Conservation (phyloP, 2,113 vertebrate species). For the Oceanites oceanicus region DNA sequence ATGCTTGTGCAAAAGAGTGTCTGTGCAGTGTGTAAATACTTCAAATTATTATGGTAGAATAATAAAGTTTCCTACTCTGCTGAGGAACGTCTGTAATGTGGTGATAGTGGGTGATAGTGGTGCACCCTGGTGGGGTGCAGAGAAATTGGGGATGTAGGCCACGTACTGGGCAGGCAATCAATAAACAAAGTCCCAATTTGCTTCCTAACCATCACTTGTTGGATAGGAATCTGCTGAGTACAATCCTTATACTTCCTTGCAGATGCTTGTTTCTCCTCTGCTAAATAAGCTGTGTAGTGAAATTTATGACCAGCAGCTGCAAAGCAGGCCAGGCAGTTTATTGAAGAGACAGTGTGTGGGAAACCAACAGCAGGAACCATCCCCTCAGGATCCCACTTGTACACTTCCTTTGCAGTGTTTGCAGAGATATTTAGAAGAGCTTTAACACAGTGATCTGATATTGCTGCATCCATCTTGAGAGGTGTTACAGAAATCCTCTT, state of each 20-base stretch:
- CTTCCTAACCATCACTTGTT: not conserved
- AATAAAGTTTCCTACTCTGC: constrained; percentile 84
- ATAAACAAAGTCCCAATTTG: not conserved
- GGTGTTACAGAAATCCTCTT: not conserved
- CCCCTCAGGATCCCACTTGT: not conserved
- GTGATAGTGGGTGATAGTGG: constrained; percentile 84
- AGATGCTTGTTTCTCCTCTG: not conserved
- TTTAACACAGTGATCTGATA: not conserved
- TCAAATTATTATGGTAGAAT: constrained; percentile 92
- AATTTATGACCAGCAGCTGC: not conserved
- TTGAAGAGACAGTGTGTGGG: not conserved
- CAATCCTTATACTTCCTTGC: not conserved
- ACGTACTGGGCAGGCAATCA: rapidly evolving
- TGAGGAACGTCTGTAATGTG: constrained; percentile 82
- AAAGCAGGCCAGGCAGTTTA: not conserved
- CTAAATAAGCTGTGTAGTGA: not conserved
- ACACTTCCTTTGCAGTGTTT: not conserved
- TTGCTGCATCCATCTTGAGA: not conserved
- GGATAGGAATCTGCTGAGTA: not conserved
- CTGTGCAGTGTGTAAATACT: constrained; percentile 88
- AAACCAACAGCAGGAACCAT: not conserved
- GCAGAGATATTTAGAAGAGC: not conserved
- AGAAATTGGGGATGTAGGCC: not conserved
- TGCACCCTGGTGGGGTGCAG: constrained; percentile 77
- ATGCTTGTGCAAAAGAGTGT: constrained; percentile 83